Evolutionary conservation across 2,797 vertebrate genomes (phyloP), one percentile per base, ranked within the genome.

Genomic region (Staurois parvus): DNA sequence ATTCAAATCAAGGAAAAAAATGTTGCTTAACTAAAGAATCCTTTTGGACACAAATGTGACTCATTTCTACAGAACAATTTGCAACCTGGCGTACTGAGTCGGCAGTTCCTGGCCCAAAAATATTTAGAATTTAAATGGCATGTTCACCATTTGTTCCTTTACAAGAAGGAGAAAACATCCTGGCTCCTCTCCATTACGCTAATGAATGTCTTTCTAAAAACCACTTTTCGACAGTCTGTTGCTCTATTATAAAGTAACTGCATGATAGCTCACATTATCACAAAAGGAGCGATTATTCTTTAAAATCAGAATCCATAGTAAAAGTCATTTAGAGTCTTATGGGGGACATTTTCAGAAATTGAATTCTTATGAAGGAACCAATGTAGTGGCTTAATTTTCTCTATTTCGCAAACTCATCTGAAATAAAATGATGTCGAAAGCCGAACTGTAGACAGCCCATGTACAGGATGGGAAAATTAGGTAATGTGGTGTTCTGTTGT

Each of bases 301-400:
- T 88, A 91, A 88, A 78, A 88, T 91, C 75, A 69, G 90, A 86
- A 81, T 88, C 91, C 83, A 90, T 86, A 88, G 80, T 81, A 90
- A 91, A 88, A 91, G 91, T 90, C 90, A 92, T 89, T 92, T 88
- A 90, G 88, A 90, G 89, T 92, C 91, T 92, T 91, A 92, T 89
- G 85, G 76, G 82, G n/a, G 78, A 84, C 37, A 88, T 90, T 90
- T 89, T 81, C 30, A 26, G 32, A 88, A 69, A 89, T 89, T 89
- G 87, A 76, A 90, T 91, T 90, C 89, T 86, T 89, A 78, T 89
- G 88, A 91, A 90, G 79, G 88, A 93, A 93, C 90, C 88, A 89
- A 29, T 74, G 84, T 78, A 86, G 17, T 6, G 21, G 21, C 88
- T 88, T 88, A 89, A 88, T 90, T 90, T 90, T 90, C 88, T 89